phyloP scores from a whole-genome alignment of 2,888 invertebrate genomes.

The Leptinotarsa tumamoca region DNA sequence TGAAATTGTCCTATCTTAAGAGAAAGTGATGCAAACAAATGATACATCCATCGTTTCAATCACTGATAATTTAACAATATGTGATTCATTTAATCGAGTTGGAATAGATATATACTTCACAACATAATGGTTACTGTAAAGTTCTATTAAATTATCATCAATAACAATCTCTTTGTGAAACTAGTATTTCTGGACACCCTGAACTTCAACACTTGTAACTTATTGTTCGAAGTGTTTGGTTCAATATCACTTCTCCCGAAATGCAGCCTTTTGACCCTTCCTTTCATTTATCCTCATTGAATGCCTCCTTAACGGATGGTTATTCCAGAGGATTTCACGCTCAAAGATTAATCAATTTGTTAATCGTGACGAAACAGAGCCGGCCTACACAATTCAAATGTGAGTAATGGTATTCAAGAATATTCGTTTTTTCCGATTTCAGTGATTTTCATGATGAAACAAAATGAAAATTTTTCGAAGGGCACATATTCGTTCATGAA shows the following conservation, averaged over 20 bases:
- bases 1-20: too few relatives aligned
- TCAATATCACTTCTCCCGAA: background rate
- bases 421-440: too few relatives aligned
- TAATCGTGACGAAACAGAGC: background rate
- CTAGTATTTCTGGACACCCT: background rate
- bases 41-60: too few relatives aligned
- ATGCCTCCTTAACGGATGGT: background rate
- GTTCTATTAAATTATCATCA: background rate
- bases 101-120: too few relatives aligned
- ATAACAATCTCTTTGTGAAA: background rate
- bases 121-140: too few relatives aligned
- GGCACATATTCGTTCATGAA: too few relatives aligned
- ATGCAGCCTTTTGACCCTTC: background rate
- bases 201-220: background rate
- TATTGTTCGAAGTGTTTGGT: slow-evolving; percentile 6
- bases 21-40: too few relatives aligned
- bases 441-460: too few relatives aligned
- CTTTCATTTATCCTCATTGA: slow-evolving; percentile 10
- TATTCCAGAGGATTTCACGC: background rate
- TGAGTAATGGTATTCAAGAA: background rate
- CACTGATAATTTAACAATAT: too few relatives aligned
- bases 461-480: too few relatives aligned
- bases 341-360: background rate
- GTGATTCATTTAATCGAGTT: too few relatives aligned
- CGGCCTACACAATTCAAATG: background rate